Evolutionary conservation across 2,113 vertebrate genomes (phyloP), one percentile per base, ranked within the genome.

Genomic region (Gulo gulo): DNA sequence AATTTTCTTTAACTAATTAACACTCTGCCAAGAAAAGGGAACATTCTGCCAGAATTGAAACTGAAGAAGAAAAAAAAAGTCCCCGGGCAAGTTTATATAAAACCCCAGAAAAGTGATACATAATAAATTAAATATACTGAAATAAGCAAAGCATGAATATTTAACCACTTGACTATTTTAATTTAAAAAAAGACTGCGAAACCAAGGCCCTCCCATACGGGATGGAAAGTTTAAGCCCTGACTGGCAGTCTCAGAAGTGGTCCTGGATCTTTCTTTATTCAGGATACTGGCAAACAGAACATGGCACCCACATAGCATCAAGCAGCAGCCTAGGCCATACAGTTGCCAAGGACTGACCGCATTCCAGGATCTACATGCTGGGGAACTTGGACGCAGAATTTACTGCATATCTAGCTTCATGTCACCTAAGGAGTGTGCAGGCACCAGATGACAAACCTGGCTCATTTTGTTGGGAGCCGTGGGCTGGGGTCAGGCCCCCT

Each of bases 21-120:
- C 97, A 91, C 88, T 86, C 90, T 97, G 97, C 97, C 98, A 98
- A 96, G 92, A 90, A 94, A 84, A 89, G 86, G 55, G 91, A 97
- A 93, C 73, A 16, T 88, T 93, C 91, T 97, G 97, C 97, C 97
- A 98, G 96, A 91, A 97, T 95, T 95, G 55, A 94, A 95, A 94
- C 94, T 97, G 71, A 34, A 88, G n/a, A 92, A 89, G n/a, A 47
- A 80, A 95, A 97, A 94, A 78, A 69, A 76, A 97, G 97, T 96
- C 95, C 82, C 97, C 47, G 63, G 96, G 94, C 96, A 96, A 96
- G 95, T 98, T 98, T 98, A 97, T 98, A 95, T 97, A 98, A 98
- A 97, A 97, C 93, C 92, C 94, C 88, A 91, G 96, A 97, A 98
- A 98, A 98, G 96, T 97, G 96, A 97, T 97, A 96, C 95, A 94